These are phyloP conservation scores for Myripristis jacobus DNA, from an alignment of 2,797 vertebrate species.

Conservation along the genomic window DNA sequence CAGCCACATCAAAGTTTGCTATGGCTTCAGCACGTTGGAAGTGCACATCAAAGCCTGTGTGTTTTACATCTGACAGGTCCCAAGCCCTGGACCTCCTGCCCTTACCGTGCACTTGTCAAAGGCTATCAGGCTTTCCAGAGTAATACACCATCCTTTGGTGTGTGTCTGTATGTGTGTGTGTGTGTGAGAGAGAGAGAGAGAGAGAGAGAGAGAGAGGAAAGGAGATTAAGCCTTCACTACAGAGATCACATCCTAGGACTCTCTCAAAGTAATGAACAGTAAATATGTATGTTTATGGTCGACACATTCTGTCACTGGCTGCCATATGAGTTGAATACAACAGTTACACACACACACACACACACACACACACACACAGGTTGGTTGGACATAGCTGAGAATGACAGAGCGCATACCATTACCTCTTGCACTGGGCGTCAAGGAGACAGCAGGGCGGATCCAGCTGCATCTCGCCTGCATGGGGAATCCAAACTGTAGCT, in stretches of 20 bases:
- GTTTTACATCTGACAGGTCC: conserved; percentile 69
- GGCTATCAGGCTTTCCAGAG: conserved; percentile 53
- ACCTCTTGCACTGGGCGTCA: conserved; percentile 10
- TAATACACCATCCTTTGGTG: conserved; percentile 34
- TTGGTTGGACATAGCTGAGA: conserved; percentile 1
- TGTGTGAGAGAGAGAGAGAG: neutral
- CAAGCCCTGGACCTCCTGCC: conserved; percentile 57
- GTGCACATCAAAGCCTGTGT: conserved; percentile 75
- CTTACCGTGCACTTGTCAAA: conserved; percentile 73
- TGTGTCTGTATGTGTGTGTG: conserved; percentile 9
- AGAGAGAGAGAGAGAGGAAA: neutral
- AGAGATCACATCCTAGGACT: neutral
- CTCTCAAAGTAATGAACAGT: conserved; percentile 5
- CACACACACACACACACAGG: neutral
- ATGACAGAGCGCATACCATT: conserved; percentile 5
- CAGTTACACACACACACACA: neutral
- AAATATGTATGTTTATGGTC: conserved; percentile 31
- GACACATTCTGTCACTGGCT: conserved; percentile 19
- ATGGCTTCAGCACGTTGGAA: conserved; percentile 43
- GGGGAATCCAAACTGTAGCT: conserved; percentile 67
- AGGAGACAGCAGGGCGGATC: conserved; percentile 27
- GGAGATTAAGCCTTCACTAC: conserved; percentile 16
- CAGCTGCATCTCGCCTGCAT: conserved; percentile 57
- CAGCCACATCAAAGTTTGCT: conserved; percentile 53
- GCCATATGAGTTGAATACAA: conserved; percentile 4